Percentiles rank a stretch among this genome's conserved stretches.
These are phyloP conservation scores for Percopsis transmontana DNA, from an alignment of 2,113 vertebrate genomes.

Conservation along the genomic window DNA sequence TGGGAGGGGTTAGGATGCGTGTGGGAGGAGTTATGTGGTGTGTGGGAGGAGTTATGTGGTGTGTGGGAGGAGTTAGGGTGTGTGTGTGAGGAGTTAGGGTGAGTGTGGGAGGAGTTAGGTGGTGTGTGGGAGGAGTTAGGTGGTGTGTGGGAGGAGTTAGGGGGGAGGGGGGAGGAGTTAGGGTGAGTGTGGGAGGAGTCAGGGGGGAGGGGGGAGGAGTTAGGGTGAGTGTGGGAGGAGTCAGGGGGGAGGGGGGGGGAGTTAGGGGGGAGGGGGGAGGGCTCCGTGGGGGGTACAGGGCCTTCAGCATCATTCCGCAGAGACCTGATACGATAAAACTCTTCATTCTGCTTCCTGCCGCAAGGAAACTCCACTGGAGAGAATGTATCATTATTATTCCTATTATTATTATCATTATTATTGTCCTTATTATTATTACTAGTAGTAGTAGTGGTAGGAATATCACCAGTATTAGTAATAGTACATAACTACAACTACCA, in stretches of 20 bases:
- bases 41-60: no score
- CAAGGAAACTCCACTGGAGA: conserved; percentile 56
- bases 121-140: background rate
- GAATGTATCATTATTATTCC: background rate
- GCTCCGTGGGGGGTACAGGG: no score
- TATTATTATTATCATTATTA: background rate
- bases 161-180: background rate
- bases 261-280: background rate
- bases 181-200: no score
- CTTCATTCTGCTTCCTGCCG: conserved; percentile 27
- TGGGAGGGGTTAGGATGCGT: no score
- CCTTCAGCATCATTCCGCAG: background rate
- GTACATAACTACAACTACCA: no score
- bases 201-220: background rate
- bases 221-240: background rate
- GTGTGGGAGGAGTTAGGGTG: no score
- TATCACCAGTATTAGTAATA: background rate
- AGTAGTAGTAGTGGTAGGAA: background rate
- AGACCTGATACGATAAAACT: conserved; percentile 10
- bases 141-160: no score
- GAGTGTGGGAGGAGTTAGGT: background rate
- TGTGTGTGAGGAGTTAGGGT: background rate
- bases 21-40: no score
- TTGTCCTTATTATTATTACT: background rate
- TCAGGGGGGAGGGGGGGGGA: background rate